Base-by-base conservation (phyloP, 1,140 invertebrate species). In the Muscidifurax raptorellus region DNA sequence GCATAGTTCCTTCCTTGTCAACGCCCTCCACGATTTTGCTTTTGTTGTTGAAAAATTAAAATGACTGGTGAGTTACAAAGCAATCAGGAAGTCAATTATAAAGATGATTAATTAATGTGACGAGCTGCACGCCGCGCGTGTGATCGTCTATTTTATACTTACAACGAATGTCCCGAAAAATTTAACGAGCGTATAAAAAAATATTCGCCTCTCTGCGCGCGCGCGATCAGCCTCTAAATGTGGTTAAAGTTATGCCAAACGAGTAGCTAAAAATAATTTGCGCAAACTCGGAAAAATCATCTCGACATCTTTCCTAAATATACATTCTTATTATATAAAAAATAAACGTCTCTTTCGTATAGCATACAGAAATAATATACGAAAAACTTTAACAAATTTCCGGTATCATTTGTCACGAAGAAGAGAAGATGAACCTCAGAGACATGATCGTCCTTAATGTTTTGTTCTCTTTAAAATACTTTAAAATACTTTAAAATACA, bases 141-240 rank as follows among this genome's bases (percentile, higher is more conserved):
- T 59, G 18, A 59, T 59, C 52, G 18, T 59, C 52, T 59, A 59
- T 59, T 18, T 59, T 74, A 10, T 72, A 59, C 5, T 59, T 59
- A 59, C 9, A 72, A 72, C 67, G 72, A 83, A 69, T 78, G 22
- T 72, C 71, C n/a, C 44, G 22, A 59, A 59, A 64, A 78, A 59
- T 79, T 72, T 36, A 79, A 84, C 75, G 36, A 83, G 64, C 36
- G 40, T 83, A 78, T 78, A 84, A 84, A 84, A 80, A 79, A 80
- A 84, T 84, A 30, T 40, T 59, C 52, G 52, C 13, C 13, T 59
- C 52, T 59, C 22, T 59, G 52, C 52, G 22, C 15, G 47, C 18
- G 52, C 47, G 28, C 10, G 15, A 27, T 84, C 80, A 80, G 76
- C 67, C 32, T 75, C 52, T 44, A 75, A 66, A 59, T 71, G 10